A percentile compares a stretch with the other conserved stretches of the same genome.
phyloP scores from a whole-genome alignment of 2,113 vertebrate species.

The Oryctolagus cuniculus region mOryCun1.1 NC_091433.1:123605501-123606000 shows the following conservation, averaged over 20 bases:
- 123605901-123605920: neutral
- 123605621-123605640: neutral
- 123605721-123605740: neutral
- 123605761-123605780: neutral
- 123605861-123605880: neutral
- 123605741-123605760: neutral
- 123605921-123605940: neutral
- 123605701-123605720: neutral
- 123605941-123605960: fast-evolving
- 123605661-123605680: neutral
- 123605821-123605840: neutral
- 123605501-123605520: neutral
- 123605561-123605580: neutral
- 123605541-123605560: neutral
- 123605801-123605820: neutral
- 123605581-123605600: neutral
- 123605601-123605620: fast-evolving
- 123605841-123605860: neutral
- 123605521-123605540: neutral
- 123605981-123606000: neutral
- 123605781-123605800: neutral
- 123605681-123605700: neutral
- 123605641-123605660: neutral
- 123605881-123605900: neutral
- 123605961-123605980: neutral